Conservation (phyloP, 2,888 invertebrate genomes). For the Norana najaformis region DNA sequence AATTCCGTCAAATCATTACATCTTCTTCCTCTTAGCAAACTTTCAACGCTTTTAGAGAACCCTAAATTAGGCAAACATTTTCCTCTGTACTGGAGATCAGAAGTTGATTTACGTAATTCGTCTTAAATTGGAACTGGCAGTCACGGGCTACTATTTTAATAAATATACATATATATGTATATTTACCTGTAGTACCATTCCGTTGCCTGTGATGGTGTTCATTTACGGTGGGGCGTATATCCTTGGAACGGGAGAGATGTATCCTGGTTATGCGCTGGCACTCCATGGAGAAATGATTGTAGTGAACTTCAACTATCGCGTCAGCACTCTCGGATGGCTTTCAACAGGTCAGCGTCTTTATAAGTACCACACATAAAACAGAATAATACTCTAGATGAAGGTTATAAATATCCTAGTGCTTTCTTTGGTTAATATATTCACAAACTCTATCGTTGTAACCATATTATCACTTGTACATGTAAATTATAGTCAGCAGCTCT, state of each 20-base stretch:
- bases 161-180: no score
- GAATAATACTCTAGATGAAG: no score
- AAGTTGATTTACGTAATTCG: background rate
- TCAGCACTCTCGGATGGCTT: constrained; percentile 39
- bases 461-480: no score
- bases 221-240: constrained; percentile 41
- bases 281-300: constrained; percentile 41
- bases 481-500: background rate
- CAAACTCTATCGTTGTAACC: background rate
- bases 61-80: background rate
- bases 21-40: background rate
- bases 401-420: no score
- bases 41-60: background rate
- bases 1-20: background rate
- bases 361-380: background rate
- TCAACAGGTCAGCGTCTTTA: constrained; percentile 35
- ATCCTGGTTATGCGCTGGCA: constrained; percentile 42
- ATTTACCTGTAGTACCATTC: background rate
- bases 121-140: background rate
- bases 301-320: constrained; percentile 42
- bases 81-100: background rate
- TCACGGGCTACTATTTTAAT: background rate
- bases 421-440: background rate
- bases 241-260: constrained; percentile 40
- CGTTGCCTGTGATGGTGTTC: constrained; percentile 43